phyloP scores from a whole-genome alignment of 2,113 vertebrate genomes.

The Gracilinanus agilis region DNA sequence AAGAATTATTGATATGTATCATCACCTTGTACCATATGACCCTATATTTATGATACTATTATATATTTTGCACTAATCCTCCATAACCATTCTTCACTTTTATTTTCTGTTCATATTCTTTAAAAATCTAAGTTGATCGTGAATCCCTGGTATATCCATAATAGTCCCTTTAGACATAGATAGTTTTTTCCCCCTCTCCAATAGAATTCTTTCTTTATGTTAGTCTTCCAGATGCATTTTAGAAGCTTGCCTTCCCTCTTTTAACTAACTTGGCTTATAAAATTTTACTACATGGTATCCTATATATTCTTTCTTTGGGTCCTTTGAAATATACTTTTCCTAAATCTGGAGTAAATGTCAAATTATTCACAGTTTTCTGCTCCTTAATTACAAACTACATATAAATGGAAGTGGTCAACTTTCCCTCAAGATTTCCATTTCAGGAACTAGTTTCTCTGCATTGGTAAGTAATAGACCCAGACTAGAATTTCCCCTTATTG shows the following conservation, averaged over 20 bases:
- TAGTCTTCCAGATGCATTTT: background rate
- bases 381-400: background rate
- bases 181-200: background rate
- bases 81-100: background rate
- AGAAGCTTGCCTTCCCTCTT: background rate
- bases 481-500: too few relatives aligned
- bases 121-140: too few relatives aligned
- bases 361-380: background rate
- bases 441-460: background rate
- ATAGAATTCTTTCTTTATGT: background rate
- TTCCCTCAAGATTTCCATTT: background rate
- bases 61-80: background rate
- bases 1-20: background rate
- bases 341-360: background rate
- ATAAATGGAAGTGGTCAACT: background rate
- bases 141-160: background rate
- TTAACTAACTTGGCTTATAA: background rate
- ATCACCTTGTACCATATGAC: background rate
- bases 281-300: background rate
- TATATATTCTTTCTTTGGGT: background rate
- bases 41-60: background rate
- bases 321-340: background rate
- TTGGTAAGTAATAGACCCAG: background rate
- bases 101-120: background rate
- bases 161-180: background rate